Conservation (phyloP, 2,797 vertebrate genomes). For the Numenius phaeopus region DNA sequence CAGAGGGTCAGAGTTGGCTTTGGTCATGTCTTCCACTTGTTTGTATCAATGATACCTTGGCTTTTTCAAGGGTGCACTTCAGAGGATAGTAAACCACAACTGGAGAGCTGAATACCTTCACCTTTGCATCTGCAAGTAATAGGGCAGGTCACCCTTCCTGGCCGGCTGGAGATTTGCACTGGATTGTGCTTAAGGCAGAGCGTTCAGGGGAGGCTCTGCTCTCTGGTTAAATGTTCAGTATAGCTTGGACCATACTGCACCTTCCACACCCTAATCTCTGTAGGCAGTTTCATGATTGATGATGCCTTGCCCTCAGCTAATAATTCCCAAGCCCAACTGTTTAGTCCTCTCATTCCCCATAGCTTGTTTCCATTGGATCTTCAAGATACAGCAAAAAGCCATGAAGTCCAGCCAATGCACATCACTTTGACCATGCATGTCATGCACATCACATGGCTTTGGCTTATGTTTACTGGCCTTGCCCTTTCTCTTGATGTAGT, state of each 20-base stretch:
- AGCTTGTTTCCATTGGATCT: not conserved
- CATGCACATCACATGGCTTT: too few species aligned
- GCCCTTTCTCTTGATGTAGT: not conserved
- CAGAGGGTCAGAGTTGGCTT: not conserved
- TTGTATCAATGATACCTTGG: fast-evolving
- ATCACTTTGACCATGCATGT: not conserved
- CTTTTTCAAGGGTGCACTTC: not conserved
- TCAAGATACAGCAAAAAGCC: not conserved
- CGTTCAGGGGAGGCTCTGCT: not conserved
- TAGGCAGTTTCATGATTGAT: not conserved
- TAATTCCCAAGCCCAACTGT: not conserved
- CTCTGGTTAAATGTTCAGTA: not conserved
- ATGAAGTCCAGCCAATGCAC: not conserved
- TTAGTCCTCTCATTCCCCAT: not conserved
- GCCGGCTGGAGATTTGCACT: not conserved
- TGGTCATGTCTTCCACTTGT: not conserved
- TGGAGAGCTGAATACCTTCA: not conserved
- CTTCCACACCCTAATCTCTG: not conserved
- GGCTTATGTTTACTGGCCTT: not conserved
- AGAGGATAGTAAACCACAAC: not conserved
- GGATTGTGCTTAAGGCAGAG: not conserved
- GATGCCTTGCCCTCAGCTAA: not conserved
- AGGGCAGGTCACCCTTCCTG: not conserved
- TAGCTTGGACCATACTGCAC: not conserved
- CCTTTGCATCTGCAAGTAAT: not conserved